A percentile compares a stretch with the other conserved stretches of the same genome.
Conservation (phyloP, 2,888 invertebrate species). For the Metalampra italica region DNA sequence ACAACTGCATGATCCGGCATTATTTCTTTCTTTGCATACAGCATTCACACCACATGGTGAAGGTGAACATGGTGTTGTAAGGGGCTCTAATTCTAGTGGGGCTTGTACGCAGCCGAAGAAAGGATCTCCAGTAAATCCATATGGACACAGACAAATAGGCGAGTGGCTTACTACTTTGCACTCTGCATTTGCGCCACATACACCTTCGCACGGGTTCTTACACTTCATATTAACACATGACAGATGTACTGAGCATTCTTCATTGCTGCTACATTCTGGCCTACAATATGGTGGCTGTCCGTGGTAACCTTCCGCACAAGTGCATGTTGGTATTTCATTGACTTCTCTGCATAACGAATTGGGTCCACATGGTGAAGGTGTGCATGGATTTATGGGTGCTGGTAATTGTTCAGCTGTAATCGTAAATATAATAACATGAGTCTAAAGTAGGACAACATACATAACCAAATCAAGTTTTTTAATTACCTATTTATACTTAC, state of each 20-base stretch:
- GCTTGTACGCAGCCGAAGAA: slow-evolving; percentile 80
- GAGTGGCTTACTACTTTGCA: slow-evolving; percentile 88
- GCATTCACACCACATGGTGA: slow-evolving; percentile 83
- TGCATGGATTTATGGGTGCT: slow-evolving; percentile 81
- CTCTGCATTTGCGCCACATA: slow-evolving; percentile 85
- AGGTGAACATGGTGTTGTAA: slow-evolving; percentile 78
- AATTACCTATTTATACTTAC: slow-evolving; percentile 49
- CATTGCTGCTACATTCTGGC: slow-evolving; percentile 88
- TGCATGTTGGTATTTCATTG: slow-evolving; percentile 85
- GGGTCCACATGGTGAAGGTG: slow-evolving; percentile 88
- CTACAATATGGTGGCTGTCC: slow-evolving; percentile 87
- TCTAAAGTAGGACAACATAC: background rate
- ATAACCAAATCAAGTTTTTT: background rate
- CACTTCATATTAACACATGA: slow-evolving; percentile 89
- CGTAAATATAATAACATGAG: slow-evolving; percentile 7
- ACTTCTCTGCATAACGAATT: slow-evolving; percentile 84
- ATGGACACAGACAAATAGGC: slow-evolving; percentile 84
- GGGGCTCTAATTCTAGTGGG: slow-evolving; percentile 46
- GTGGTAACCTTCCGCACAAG: slow-evolving; percentile 82
- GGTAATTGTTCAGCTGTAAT: slow-evolving; percentile 71
- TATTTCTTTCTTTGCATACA: slow-evolving; percentile 79
- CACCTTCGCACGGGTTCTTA: slow-evolving; percentile 84
- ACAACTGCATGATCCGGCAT: slow-evolving; percentile 84
- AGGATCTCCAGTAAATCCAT: slow-evolving; percentile 86
- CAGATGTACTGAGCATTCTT: slow-evolving; percentile 83